phyloP scores from a whole-genome alignment of 2,888 invertebrate species.

The Halictus quadricinctus region DNA sequence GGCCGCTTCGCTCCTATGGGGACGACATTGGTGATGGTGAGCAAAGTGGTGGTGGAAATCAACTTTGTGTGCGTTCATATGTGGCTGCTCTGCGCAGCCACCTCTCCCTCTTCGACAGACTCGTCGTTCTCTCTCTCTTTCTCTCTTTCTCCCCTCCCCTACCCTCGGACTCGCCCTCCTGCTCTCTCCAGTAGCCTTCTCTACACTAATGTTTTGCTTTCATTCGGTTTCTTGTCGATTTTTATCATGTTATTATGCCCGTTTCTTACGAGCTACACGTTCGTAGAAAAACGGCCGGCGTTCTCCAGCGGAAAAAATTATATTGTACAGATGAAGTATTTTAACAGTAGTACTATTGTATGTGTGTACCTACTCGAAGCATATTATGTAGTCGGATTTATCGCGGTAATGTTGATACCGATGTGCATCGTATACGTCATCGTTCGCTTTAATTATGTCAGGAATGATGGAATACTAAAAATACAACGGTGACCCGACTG shows the following conservation, averaged over 20 bases:
- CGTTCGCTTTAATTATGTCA: not conserved
- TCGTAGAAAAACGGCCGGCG: not conserved
- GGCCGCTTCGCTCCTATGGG: conserved; percentile 68
- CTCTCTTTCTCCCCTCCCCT: conserved; percentile 23
- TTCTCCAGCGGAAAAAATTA: not conserved
- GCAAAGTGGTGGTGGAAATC: conserved; percentile 50
- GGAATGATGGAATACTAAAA: not conserved
- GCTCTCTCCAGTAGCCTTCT: not conserved
- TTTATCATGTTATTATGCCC: not conserved
- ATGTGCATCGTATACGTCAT: not conserved
- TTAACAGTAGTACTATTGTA: not conserved
- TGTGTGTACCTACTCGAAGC: not conserved
- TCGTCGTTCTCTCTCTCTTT: not conserved
- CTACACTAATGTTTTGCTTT: not conserved
- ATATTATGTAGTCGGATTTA: not conserved
- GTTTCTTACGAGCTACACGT: not conserved
- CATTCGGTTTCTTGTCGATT: not conserved
- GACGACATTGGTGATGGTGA: conserved; percentile 57
- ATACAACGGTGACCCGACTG: not conserved
- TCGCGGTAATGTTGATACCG: not conserved
- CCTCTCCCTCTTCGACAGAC: conserved; percentile 10
- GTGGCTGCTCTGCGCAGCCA: conserved; percentile 27
- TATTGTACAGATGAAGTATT: not conserved
- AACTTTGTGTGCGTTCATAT: conserved; percentile 31
- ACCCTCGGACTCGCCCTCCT: not conserved